Base-by-base conservation (phyloP, 2,113 vertebrate species). In the Felis chaus region DNA sequence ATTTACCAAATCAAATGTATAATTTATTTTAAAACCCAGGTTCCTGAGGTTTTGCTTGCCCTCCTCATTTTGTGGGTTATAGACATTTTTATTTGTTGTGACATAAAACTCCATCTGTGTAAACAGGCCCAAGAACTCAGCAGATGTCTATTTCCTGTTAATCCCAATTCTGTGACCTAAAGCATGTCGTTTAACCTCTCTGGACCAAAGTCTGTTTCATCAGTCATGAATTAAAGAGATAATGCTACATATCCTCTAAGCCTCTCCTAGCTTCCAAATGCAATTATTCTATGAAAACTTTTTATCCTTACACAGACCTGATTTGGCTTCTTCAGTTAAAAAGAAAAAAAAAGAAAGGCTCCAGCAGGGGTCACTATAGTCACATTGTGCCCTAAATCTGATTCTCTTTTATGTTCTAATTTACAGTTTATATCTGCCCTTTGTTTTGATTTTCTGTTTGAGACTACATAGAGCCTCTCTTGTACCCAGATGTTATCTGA, bases 341-440 rank as follows among this genome's bases (percentile, higher is more conserved):
- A 74, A 50, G 88, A 57, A 57, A 57, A 23, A 57, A 57, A 45
- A 45, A 45, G 19, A 82, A 65, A 41, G 27, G 5, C 1, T 84
- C 97, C 97, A 98, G 97, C 88, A 98, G 98, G 88, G 98, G 98
- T 94, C 97, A 82, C 94, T 97, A 7, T 85, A 48, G 53, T 50
- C 84, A 48, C 90, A 63, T 29, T 0, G 3, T 90, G 41, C 16
- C 29, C 57, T 45, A 10, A 61, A 21, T 73, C 65, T n/a, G 21
- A 36, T 2, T 29, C 1, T 23, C 50, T 55, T 86, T 14, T 7
- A 0, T 41, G 33, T 33, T 16, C 0, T 21, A 21, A 7, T 53
- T 80, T 33, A 31, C 57, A n/a, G 7, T 73, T 31, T 1, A 53
- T 8, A 1, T 27, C 57, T 7, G 4, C 8, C 36, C 79, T 84